Conservation (phyloP, 1,140 invertebrate species). For the Calosoma granatense region DNA sequence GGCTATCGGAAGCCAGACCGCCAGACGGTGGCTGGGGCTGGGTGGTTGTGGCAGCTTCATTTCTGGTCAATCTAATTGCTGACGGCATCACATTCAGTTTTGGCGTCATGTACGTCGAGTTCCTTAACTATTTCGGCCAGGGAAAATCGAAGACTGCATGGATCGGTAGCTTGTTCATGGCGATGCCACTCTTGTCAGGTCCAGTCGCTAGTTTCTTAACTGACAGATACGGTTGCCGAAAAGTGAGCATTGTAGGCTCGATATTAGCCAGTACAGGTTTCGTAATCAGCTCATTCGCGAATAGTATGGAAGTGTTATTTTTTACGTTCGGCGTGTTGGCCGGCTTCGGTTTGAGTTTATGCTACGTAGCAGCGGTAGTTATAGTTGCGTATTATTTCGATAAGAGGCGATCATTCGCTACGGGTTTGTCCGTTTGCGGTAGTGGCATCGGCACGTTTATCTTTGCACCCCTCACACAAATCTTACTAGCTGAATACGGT, state of each 20-base stretch:
- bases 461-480: slow-evolving; percentile 76
- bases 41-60: slow-evolving; percentile 75
- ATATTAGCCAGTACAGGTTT: slow-evolving; percentile 71
- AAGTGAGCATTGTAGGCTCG: slow-evolving; percentile 70
- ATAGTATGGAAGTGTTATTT: slow-evolving; percentile 68
- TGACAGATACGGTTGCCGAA: slow-evolving; percentile 74
- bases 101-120: slow-evolving; percentile 71
- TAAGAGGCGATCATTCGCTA: slow-evolving; percentile 80
- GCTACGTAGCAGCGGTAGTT: slow-evolving; percentile 82
- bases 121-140: slow-evolving; percentile 67
- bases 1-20: slow-evolving; percentile 50
- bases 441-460: slow-evolving; percentile 85
- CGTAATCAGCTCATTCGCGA: slow-evolving; percentile 64
- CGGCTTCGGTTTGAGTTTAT: slow-evolving; percentile 76
- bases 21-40: slow-evolving; percentile 72
- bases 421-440: slow-evolving; percentile 85
- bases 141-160: slow-evolving; percentile 80
- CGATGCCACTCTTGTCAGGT: slow-evolving; percentile 79
- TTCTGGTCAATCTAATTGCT: slow-evolving; percentile 84
- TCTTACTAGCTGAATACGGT: slow-evolving; percentile 65
- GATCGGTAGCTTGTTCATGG: slow-evolving; percentile 83
- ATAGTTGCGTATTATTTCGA: slow-evolving; percentile 96
- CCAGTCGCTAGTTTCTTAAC: slow-evolving; percentile 82
- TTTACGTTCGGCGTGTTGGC: slow-evolving; percentile 78
- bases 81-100: slow-evolving; percentile 84